A percentile compares a stretch with the other conserved stretches of the same genome.
Evolutionary conservation across 1,140 invertebrate species (phyloP).

Genomic region (Magallana ariakensis): DNA sequence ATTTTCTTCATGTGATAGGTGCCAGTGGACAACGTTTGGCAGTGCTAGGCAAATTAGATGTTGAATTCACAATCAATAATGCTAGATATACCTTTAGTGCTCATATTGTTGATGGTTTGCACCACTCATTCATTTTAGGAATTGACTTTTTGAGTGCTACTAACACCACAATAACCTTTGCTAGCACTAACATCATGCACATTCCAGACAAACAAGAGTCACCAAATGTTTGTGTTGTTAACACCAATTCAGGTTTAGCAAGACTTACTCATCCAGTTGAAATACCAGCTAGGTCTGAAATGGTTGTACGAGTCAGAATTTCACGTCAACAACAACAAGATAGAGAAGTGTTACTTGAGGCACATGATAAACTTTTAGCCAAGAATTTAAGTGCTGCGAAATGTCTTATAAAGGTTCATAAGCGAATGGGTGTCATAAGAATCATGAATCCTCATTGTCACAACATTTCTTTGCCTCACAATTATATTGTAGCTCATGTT

Average conservation of each 20-base stretch:
- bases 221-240: slow-evolving; percentile 22
- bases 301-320: not conserved
- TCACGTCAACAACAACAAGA: slow-evolving; percentile 14
- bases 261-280: not conserved
- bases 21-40: not conserved
- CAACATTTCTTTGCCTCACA: slow-evolving; percentile 1
- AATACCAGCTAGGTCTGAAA: not conserved
- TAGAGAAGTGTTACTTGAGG: slow-evolving; percentile 39
- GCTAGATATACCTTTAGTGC: not conserved
- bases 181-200: slow-evolving; percentile 3
- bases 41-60: not conserved
- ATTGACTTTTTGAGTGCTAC: slow-evolving; percentile 30
- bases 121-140: slow-evolving; percentile 40
- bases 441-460: slow-evolving; percentile 45
- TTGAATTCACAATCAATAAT: not conserved
- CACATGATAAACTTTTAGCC: slow-evolving; percentile 12
- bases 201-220: slow-evolving; percentile 33
- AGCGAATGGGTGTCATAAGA: slow-evolving; percentile 9
- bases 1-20: not conserved
- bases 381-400: slow-evolving; percentile 44
- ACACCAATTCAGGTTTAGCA: not conserved
- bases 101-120: slow-evolving; percentile 29
- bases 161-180: slow-evolving; percentile 28
- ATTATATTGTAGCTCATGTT: not conserved
- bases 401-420: slow-evolving; percentile 47